Evolutionary conservation across 2,888 invertebrate genomes (phyloP).

Genomic region (Seira sanloemensis): DNA sequence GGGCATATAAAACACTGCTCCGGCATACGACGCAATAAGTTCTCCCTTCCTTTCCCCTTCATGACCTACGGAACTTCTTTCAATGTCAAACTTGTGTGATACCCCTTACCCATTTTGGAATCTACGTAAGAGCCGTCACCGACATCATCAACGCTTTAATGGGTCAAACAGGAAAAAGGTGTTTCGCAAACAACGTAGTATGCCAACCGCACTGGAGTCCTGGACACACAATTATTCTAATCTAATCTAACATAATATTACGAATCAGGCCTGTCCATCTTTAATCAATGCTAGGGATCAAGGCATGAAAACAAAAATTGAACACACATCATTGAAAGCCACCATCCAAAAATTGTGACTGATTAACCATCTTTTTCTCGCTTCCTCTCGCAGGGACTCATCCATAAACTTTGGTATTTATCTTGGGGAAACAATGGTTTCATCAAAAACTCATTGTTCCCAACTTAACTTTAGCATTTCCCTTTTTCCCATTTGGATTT

Average conservation of each 20-base stretch:
- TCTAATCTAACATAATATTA: background rate
- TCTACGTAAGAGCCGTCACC: background rate
- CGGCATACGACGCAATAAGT: constrained; percentile 43
- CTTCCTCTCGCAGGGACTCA: background rate
- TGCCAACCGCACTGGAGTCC: background rate
- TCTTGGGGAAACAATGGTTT: background rate
- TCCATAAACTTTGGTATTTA: background rate
- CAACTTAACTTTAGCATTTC: background rate
- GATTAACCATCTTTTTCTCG: background rate
- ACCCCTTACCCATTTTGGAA: constrained; percentile 28
- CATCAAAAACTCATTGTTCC: background rate
- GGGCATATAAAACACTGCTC: too few relatives aligned
- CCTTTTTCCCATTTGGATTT: background rate
- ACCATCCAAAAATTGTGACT: background rate
- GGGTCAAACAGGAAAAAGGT: background rate
- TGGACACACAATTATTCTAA: too few relatives aligned
- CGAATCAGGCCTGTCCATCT: too few relatives aligned
- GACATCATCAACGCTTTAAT: background rate
- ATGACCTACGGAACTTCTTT: constrained; percentile 51
- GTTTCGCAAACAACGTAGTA: background rate
- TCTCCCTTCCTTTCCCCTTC: background rate
- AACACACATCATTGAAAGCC: background rate
- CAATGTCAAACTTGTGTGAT: constrained; percentile 37
- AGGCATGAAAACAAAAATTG: background rate
- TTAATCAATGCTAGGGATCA: background rate